Percentiles rank a stretch among this genome's conserved stretches.
Conservation (phyloP, 2,888 invertebrate species). For the Parasteatoda lunata region DNA sequence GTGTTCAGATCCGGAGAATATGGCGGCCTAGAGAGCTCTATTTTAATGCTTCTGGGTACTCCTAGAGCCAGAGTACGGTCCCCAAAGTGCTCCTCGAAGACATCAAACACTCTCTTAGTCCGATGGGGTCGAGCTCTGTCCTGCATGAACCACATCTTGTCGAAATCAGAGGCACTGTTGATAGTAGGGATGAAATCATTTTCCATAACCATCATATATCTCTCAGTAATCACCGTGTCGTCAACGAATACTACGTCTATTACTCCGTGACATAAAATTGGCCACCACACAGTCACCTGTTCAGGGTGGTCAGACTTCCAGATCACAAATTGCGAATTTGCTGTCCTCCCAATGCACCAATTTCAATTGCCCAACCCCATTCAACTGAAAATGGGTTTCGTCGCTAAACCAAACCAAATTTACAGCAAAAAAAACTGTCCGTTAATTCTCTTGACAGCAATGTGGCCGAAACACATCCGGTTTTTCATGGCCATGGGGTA, state of each 20-base stretch:
- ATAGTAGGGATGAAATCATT: neutral
- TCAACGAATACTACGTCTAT: neutral
- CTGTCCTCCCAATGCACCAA: neutral
- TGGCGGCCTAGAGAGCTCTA: neutral
- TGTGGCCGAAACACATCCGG: neutral
- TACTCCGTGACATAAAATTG: neutral
- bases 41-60: neutral
- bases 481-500: neutral
- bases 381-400: slow-evolving; percentile 8
- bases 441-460: neutral
- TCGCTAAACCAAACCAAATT: neutral
- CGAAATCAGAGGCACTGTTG: neutral
- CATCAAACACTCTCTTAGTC: neutral
- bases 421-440: neutral
- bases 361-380: neutral
- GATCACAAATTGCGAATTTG: neutral
- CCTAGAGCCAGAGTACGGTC: neutral
- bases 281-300: neutral
- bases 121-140: neutral
- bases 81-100: neutral
- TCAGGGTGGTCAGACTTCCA: neutral
- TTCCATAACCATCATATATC: neutral
- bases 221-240: neutral
- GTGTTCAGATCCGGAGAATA: slow-evolving; percentile 5
- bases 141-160: neutral